These are phyloP conservation scores for Polypedilum pembai DNA, from an alignment of 1,140 invertebrate species.

Conservation along the genomic window DNA sequence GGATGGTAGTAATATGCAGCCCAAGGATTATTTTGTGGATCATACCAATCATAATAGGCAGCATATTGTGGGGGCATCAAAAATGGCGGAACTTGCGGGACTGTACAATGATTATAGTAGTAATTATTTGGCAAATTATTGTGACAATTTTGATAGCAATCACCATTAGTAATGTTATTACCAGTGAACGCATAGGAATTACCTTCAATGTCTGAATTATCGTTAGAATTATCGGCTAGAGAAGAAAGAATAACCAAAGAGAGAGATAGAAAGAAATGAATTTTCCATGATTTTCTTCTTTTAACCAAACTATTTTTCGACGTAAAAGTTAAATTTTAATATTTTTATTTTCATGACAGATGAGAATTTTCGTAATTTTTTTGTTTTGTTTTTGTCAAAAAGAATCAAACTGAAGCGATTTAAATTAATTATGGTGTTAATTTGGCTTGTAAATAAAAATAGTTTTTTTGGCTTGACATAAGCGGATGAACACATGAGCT, in stretches of 20 bases:
- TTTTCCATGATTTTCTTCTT: neutral
- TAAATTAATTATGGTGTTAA: neutral
- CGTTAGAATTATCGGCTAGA: conserved; percentile 21
- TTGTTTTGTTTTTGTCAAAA: too few species aligned
- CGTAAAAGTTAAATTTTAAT: neutral
- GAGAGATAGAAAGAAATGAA: neutral
- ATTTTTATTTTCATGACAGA: neutral
- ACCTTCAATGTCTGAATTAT: conserved; percentile 27
- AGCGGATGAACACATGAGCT: neutral
- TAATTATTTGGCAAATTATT: neutral
- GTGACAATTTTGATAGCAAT: neutral
- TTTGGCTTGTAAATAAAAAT: neutral
- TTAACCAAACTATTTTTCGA: neutral
- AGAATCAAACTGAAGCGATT: neutral
- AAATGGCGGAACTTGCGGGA: neutral
- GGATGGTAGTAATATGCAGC: conserved; percentile 7
- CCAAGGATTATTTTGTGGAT: conserved; percentile 24
- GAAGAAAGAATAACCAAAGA: neutral
- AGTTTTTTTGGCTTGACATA: neutral
- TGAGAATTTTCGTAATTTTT: neutral
- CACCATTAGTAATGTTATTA: conserved; percentile 2
- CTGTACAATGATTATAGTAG: conserved; percentile 10
- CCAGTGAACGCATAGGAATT: conserved; percentile 2
- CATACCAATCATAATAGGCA: conserved; percentile 25
- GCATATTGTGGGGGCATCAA: conserved; percentile 16